phyloP scores from a whole-genome alignment of 1,140 invertebrate species.

The Tenebrio molitor region DNA sequence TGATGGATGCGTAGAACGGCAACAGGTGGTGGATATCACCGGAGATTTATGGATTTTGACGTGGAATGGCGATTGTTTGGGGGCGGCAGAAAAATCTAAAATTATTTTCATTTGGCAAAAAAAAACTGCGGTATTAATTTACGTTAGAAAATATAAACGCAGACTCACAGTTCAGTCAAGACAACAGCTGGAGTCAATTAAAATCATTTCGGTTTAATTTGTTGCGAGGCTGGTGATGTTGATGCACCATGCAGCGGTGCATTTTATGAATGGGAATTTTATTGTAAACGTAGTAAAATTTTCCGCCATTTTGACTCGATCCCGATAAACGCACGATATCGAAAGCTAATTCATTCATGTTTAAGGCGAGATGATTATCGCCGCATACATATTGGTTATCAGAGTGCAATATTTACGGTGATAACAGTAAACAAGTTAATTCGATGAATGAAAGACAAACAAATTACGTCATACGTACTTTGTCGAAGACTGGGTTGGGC shows the following conservation, averaged over 20 bases:
- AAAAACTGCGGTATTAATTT: too few species aligned
- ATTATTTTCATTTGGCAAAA: too few species aligned
- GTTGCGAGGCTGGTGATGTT: too few species aligned
- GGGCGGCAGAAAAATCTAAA: too few species aligned
- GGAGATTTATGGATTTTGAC: too few species aligned
- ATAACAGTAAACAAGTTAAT: constrained; percentile 48
- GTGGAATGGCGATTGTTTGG: too few species aligned
- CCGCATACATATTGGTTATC: constrained; percentile 17
- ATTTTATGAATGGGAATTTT: constrained; percentile 19
- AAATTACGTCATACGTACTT: constrained; percentile 59
- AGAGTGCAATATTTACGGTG: constrained; percentile 31
- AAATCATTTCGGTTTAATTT: too few species aligned
- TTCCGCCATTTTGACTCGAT: constrained; percentile 48
- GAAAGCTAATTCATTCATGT: constrained; percentile 15
- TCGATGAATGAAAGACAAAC: constrained; percentile 53
- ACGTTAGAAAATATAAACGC: too few species aligned
- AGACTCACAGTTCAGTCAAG: too few species aligned
- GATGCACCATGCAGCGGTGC: constrained; percentile 23
- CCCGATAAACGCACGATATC: constrained; percentile 1
- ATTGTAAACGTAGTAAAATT: constrained; percentile 35
- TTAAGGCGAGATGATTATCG: constrained; percentile 1
- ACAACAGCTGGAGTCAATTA: too few species aligned
- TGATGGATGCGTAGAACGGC: constrained; percentile 9
- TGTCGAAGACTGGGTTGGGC: constrained; percentile 52
- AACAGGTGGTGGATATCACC: too few species aligned